Base-by-base conservation (phyloP, 2,888 invertebrate species). In the Monochamus alternatus region DNA sequence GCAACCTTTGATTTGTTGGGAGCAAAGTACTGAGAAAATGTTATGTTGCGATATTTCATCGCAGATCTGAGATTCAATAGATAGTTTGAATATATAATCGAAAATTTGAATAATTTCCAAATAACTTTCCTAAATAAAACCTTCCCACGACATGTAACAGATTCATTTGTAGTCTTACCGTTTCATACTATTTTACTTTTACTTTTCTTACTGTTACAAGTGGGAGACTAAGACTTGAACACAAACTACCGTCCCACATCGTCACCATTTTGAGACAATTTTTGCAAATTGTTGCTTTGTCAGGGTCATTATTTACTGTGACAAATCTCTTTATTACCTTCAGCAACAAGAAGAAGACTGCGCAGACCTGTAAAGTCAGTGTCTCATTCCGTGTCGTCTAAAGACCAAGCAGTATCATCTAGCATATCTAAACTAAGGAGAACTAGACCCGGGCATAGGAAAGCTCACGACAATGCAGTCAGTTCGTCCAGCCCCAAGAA, bases 391-490 rank as follows among this genome's bases (percentile, higher is more conserved):
- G 81, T 85, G n/a, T 85, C 86, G 38, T 85, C 86, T 80, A 87
- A 89, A 86, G 91, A 93, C 87, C 91, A 94, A 89, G 91, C 93
- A 87, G 90, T 92, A 76, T 90, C 92, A 76, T 89, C 92, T 73
- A 91, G 93, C 87, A 93, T 94, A 70, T 90, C 92, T 88, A 91
- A 94, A 89, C 91, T 94, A 87, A 89, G 93, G 86, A 88, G 93
- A 87, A 87, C 91, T 86, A 84, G 94, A 88, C 87, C 92, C 84
- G 89, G 92, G n/a, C 91, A 91, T 81, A 86, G 87, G 80, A 91
- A 83, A 75, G 75, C 82, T 31, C 81, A 84, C 0, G 87, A 92
- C 83, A 92, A 92, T 79, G 91, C 91, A 3, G 90, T 92, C 8
- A 88, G 90, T 3, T 89, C 91, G 8, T 87, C 89, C 66, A 91